Evolutionary conservation across 2,113 vertebrate species (phyloP), one percentile per base, ranked within the genome.

Genomic region (Carollia perspicillata): DNA sequence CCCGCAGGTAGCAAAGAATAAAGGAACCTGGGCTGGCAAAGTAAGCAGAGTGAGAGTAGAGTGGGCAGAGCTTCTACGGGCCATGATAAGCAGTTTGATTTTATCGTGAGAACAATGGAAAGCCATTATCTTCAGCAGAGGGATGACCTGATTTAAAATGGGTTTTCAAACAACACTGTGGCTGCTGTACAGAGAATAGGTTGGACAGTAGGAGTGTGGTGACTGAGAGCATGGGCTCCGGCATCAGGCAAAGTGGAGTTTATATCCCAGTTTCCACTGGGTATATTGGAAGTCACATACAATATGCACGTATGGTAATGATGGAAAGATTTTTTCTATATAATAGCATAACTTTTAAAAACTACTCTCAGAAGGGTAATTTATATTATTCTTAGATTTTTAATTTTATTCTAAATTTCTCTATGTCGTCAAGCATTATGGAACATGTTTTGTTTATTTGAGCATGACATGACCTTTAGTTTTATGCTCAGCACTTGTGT

Each of bases 401-500:
- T 74, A 88, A 75, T 53, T 95, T 60, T 78, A 63, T 75, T 93
- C 26, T 90, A 63, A 69, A 53, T 37, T 80, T 68, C 71, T 90
- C 0, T 17, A 90, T 68, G 35, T 30, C 35, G 12, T 71, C 65
- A 49, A 89, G 9, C n/a, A 71, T 93, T 63, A 42, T 47, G 30
- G 26, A 40, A 26, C 28, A 94, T 28, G 90, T 94, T 93, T 26
- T 80, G 5, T 88, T 42, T 81, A 51, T 65, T 88, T 93, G 18
- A 79, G 42, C 35, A 92, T 49, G 18, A 55, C 20, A 85, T 3
- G 11, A 18, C 71, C 33, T 85, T 81, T n/a, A 85, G 30, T 69
- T 92, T 95, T 68, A 83, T 85, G 42, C 3, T 66, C 17, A 58
- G 12, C 33, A 69, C 4, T 20, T 77, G 26, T 51, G 7, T 72